Base-by-base conservation (phyloP, 35 echinoderm and acorn worm genomes). In the Lytechinus pictus region DNA sequence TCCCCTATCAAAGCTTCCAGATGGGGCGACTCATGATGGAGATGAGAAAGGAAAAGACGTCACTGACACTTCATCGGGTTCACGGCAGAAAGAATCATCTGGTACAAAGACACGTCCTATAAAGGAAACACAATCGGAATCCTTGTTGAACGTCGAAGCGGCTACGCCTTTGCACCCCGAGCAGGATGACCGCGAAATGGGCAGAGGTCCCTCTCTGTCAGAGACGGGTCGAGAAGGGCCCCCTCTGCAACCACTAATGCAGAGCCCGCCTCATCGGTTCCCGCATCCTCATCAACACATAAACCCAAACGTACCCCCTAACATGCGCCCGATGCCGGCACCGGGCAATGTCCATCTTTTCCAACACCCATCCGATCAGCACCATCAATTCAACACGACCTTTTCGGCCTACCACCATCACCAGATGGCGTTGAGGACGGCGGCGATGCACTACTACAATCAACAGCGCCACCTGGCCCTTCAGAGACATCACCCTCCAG, bases 401-500 rank as follows among this genome's bases (percentile, higher is more conserved):
- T 79, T 79, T 10, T 52, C 88, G 28, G 88, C 88, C 1, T 90
- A 54, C 11, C 88, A 90, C 6, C 88, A 33, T 44, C 88, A 90
- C 5, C 88, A 90, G 88, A 90, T 90, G 88, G 88, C 88, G 29
- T 52, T 90, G 88, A 19, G 52, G 29, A 9, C 52, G 16, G 88
- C 88, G 29, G 88, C 88, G 2, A 44, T 52, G 88, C 88, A 90
- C 11, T 54, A 90, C 29, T 54, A 90, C 52, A 44, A 90, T 90
- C 88, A 90, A 44, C 88, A 90, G 9, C 88, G 52, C 4, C 88
- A 52, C 29, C 33, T 90, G 88, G 52, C 52, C 88, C 88, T 52
- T 52, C 88, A 90, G 88, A 44, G 88, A 27, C 88, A 90, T 90
- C 86, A 27, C 27, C 88, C n/a, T 90, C 88, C 88, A n/a, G 29